Base-by-base conservation (phyloP, 2,797 vertebrate species). In the Hypotaenidia philippensis region DNA sequence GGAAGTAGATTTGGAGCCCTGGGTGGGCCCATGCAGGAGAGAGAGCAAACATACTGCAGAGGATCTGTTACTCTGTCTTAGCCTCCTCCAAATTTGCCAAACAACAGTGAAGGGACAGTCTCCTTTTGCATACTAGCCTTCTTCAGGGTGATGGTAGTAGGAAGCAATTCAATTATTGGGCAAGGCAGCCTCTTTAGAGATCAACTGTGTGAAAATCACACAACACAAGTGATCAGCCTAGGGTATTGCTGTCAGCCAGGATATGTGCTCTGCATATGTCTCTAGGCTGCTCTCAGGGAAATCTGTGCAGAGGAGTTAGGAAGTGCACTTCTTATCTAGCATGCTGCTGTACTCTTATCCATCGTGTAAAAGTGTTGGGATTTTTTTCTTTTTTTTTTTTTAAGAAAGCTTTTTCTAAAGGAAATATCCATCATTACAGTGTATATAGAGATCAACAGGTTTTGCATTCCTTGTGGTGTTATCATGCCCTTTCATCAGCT, bases 401-500 rank as follows among this genome's bases (percentile, higher is more conserved):
- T 13, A 83, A 83, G 9, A 65, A 86, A 89, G 2, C 3, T 71
- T 93, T 84, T 89, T 60, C 29, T 69, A 27, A 86, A 81, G 84
- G 64, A 90, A 80, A 45, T 18, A 92, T 93, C 66, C 3, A 5
- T 96, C 70, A 80, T 90, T 97, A 83, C 9, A 15, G 16, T 83
- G 27, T 47, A 79, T 74, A 49, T 52, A 56, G 45, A 85, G 16
- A 91, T 91, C 64, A 86, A 92, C 60, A 92, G 74, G 31, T 88
- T 96, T 94, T 92, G 41, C 47, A 71, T 94, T 93, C 69, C 45
- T 88, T 83, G 47, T 88, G 70, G 45, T 81, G 47, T 81, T 94
- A 96, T 95, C 84, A 47, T 70, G 9, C 3, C 34, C 49, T 94
- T 92, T 96, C 83, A 96, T 95, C 75, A 93, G 61, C 50, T 92